A percentile compares a stretch with the other conserved stretches of the same genome.
These are phyloP conservation scores for Drosophila jambulina DNA, from an alignment of 1,140 invertebrate genomes.

Conservation along the genomic window DNA sequence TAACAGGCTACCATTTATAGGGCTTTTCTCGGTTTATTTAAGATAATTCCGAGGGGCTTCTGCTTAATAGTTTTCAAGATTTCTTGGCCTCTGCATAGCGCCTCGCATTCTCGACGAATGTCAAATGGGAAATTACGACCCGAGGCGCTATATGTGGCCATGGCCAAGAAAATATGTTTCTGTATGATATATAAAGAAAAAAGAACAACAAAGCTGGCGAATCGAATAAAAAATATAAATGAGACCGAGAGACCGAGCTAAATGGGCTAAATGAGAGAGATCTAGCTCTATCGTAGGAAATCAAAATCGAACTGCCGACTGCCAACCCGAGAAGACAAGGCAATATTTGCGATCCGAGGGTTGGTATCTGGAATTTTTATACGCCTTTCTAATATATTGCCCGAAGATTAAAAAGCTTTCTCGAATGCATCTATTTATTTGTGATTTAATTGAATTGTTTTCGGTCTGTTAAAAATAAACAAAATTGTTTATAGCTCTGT, in stretches of 20 bases:
- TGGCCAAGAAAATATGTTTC: constrained; percentile 52
- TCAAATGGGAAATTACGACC: constrained; percentile 53
- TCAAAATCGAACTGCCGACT: constrained; percentile 42
- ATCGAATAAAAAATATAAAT: constrained; percentile 53
- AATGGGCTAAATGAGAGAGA: background rate
- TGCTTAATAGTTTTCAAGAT: constrained; percentile 42
- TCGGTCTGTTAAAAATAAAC: constrained; percentile 73
- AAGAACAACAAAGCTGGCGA: constrained; percentile 32
- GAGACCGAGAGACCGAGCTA: constrained; percentile 18
- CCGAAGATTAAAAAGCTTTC: constrained; percentile 69
- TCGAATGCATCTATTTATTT: constrained; percentile 75
- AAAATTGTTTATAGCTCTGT: constrained; percentile 44
- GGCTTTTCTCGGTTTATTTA: constrained; percentile 1
- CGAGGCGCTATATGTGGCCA: constrained; percentile 47
- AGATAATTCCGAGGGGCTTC: background rate
- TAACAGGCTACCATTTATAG: background rate
- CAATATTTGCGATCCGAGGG: constrained; percentile 1
- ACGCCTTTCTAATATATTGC: constrained; percentile 31
- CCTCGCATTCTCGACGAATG: constrained; percentile 42
- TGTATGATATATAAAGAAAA: constrained; percentile 11
- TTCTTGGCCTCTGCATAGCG: constrained; percentile 38
- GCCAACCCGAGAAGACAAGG: background rate
- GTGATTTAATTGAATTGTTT: constrained; percentile 81
- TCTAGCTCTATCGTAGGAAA: constrained; percentile 5
- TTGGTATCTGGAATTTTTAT: constrained; percentile 2